Evolutionary conservation across 2,113 vertebrate genomes (phyloP).

Genomic region (Epinephelus moara): DNA sequence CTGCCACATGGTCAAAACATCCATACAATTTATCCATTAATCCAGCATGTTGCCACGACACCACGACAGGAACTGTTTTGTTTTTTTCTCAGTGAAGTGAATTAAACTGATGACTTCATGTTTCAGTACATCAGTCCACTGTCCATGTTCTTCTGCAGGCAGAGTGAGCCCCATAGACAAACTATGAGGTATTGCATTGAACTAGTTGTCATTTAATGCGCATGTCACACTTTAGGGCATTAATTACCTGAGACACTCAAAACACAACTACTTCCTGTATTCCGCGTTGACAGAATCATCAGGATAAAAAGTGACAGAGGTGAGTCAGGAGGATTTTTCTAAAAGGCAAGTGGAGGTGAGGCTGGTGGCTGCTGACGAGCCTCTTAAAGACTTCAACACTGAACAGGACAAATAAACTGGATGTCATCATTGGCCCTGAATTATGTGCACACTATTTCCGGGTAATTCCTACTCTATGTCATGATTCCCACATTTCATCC

Average conservation of each 20-base stretch:
- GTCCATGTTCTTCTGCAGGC: conserved; percentile 30
- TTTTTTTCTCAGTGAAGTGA: background rate
- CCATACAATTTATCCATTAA: background rate
- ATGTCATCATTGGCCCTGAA: conserved; percentile 47
- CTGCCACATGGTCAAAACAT: background rate
- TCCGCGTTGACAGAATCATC: conserved; percentile 37
- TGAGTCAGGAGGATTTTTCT: conserved; percentile 13
- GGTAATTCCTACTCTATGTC: conserved; percentile 15
- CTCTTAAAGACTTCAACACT: conserved; percentile 28
- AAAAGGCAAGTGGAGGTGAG: conserved; percentile 50
- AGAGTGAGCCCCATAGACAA: conserved; percentile 11
- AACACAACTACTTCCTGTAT: conserved; percentile 48
- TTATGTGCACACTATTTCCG: conserved; percentile 40
- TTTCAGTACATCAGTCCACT: background rate
- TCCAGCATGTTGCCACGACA: conserved; percentile 11
- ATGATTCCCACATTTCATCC: conserved; percentile 38
- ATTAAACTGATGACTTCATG: background rate
- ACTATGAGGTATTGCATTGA: conserved; percentile 55
- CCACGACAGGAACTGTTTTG: background rate
- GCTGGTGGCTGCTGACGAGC: background rate
- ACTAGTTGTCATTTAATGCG: conserved; percentile 18
- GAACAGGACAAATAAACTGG: conserved; percentile 2
- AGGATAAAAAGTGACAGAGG: conserved; percentile 36
- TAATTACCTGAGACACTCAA: conserved; percentile 79
- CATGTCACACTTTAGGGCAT: conserved; percentile 30